These are phyloP conservation scores for Chironomus tepperi DNA, from an alignment of 1,140 invertebrate genomes.

Conservation along the genomic window DNA sequence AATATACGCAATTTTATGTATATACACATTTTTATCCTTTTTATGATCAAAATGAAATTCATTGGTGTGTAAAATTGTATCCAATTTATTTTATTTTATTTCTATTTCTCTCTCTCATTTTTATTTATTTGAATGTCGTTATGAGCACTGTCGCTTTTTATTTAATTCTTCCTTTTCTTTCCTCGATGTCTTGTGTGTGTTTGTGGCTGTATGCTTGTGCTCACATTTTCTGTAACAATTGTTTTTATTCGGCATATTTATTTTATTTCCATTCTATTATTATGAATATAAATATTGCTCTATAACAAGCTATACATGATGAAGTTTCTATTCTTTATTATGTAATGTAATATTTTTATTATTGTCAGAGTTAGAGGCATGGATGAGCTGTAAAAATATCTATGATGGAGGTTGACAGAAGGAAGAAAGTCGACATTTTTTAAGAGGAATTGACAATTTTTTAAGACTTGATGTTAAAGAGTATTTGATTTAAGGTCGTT, in stretches of 20 bases:
- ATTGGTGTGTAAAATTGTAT: constrained; percentile 16
- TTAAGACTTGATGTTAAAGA: too few relatives aligned
- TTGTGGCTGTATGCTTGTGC: too few relatives aligned
- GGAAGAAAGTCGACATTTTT: too few relatives aligned
- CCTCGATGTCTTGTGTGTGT: neutral
- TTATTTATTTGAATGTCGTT: neutral
- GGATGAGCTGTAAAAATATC: too few relatives aligned
- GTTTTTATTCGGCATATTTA: too few relatives aligned
- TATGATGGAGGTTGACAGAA: too few relatives aligned
- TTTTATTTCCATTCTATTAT: neutral
- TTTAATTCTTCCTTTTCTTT: neutral
- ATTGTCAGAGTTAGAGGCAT: too few relatives aligned
- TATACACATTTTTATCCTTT: constrained; percentile 23
- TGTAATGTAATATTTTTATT: too few relatives aligned
- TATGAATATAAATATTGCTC: neutral
- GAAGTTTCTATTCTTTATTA: too few relatives aligned
- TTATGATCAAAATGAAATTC: constrained; percentile 23
- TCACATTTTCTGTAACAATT: too few relatives aligned
- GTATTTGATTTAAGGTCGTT: too few relatives aligned
- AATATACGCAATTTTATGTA: constrained; percentile 18
- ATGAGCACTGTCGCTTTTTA: neutral
- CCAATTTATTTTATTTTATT: constrained; percentile 22
- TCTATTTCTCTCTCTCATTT: neutral
- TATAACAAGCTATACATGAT: neutral
- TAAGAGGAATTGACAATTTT: too few relatives aligned